These are phyloP conservation scores for Phlogophora meticulosa DNA, from an alignment of 2,888 invertebrate genomes.

Conservation along the genomic window DNA sequence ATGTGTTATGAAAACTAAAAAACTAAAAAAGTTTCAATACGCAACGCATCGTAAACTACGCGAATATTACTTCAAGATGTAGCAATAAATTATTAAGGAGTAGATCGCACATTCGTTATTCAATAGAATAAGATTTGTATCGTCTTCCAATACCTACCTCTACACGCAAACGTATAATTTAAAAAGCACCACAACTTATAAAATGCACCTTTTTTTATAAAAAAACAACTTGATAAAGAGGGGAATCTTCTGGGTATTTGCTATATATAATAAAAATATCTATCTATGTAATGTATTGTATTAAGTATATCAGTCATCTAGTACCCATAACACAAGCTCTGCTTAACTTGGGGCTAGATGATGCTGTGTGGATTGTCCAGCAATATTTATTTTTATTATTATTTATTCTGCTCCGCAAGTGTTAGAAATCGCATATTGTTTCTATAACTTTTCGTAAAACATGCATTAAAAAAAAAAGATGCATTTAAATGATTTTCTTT, in stretches of 20 bases:
- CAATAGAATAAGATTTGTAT: conserved; percentile 43
- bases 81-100: neutral
- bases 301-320: too few species aligned
- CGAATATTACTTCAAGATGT: neutral
- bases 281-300: too few species aligned
- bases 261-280: too few species aligned
- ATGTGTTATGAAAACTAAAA: too few species aligned
- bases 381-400: too few species aligned
- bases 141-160: conserved; percentile 60
- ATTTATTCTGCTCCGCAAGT: neutral
- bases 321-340: too few species aligned
- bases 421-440: neutral
- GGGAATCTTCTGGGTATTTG: neutral
- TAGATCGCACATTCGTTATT: conserved; percentile 37
- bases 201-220: conserved; percentile 13
- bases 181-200: conserved; percentile 6
- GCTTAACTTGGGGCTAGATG: too few species aligned
- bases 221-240: neutral
- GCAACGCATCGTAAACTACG: conserved; percentile 14
- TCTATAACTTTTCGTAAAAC: neutral
- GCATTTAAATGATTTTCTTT: conserved; percentile 23
- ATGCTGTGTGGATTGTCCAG: too few species aligned
- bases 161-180: conserved; percentile 14
- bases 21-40: too few species aligned
- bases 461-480: conserved; percentile 3